A percentile compares a stretch with the other conserved stretches of the same genome.
Conservation (phyloP, 2,888 invertebrate species). For the Microchrysa polita region DNA sequence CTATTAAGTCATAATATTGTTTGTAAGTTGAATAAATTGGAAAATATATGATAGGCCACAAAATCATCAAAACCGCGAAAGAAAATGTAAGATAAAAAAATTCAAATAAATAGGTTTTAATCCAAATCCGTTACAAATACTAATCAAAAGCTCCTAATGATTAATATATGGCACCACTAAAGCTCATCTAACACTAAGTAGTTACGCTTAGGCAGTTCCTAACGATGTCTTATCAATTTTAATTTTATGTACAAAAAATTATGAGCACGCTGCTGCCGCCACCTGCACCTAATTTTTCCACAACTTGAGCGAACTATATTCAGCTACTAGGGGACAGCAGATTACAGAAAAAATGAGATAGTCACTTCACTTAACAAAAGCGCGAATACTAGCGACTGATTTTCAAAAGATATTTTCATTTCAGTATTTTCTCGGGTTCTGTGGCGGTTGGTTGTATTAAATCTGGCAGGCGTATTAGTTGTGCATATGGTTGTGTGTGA, state of each 20-base stretch:
- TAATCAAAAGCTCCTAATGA: too few relatives aligned
- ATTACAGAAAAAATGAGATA: not conserved
- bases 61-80: too few relatives aligned
- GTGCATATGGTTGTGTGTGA: not conserved
- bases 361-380: too few relatives aligned
- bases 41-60: too few relatives aligned
- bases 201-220: not conserved
- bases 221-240: constrained; percentile 3
- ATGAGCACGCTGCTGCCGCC: constrained; percentile 19
- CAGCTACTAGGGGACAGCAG: not conserved
- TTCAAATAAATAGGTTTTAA: too few relatives aligned
- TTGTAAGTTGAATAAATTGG: too few relatives aligned
- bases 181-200: constrained; percentile 9
- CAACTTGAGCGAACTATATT: not conserved
- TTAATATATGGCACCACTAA: constrained; percentile 12
- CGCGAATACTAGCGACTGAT: not conserved
- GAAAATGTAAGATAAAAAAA: too few relatives aligned
- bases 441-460: constrained; percentile 18
- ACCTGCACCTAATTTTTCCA: not conserved
- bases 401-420: constrained; percentile 27
- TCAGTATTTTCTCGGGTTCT: constrained; percentile 34
- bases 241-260: not conserved
- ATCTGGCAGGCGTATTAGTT: not conserved
- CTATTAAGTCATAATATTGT: too few relatives aligned
- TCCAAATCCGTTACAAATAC: too few relatives aligned